These are phyloP conservation scores for Diacarnus erythraeanus DNA, from an alignment of 37 sponge, comb jelly and placozoan species.

Conservation along the genomic window DNA sequence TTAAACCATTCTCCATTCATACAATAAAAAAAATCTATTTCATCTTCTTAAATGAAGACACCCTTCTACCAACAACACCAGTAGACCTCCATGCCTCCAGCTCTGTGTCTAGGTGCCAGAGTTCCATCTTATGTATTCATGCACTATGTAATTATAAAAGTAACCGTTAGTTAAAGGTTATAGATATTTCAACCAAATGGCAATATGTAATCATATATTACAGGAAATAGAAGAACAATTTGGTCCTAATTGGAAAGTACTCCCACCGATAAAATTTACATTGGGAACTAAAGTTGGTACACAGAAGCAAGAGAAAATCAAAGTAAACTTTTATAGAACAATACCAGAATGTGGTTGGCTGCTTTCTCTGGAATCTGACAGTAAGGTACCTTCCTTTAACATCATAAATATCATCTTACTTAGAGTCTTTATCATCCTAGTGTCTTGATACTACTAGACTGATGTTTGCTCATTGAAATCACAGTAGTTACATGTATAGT, in stretches of 20 bases:
- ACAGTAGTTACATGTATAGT: background rate
- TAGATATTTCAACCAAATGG: too few relatives aligned
- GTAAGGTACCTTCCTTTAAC: constrained; percentile 23
- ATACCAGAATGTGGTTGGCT: constrained; percentile 30
- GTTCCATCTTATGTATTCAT: too few relatives aligned
- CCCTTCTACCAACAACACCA: too few relatives aligned
- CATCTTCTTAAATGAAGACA: too few relatives aligned
- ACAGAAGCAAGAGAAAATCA: background rate
- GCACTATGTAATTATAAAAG: too few relatives aligned
- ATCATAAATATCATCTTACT: background rate
- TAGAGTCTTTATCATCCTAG: background rate
- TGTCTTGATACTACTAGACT: background rate
- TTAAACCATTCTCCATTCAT: too few relatives aligned
- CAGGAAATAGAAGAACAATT: constrained; percentile 12
- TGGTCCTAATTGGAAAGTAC: background rate
- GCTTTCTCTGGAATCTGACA: constrained; percentile 30
- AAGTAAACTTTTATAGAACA: constrained; percentile 15
- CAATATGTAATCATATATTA: too few relatives aligned
- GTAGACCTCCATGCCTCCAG: too few relatives aligned
- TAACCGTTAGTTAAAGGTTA: too few relatives aligned
- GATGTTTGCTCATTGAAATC: background rate
- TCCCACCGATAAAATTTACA: constrained; percentile 11
- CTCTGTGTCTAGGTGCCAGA: too few relatives aligned
- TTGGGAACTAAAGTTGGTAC: background rate
- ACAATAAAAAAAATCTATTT: too few relatives aligned